A percentile compares a stretch with the other conserved stretches of the same genome.
These are phyloP conservation scores for Diaphora mendica DNA, from an alignment of 2,888 invertebrate species.

Conservation along the genomic window DNA sequence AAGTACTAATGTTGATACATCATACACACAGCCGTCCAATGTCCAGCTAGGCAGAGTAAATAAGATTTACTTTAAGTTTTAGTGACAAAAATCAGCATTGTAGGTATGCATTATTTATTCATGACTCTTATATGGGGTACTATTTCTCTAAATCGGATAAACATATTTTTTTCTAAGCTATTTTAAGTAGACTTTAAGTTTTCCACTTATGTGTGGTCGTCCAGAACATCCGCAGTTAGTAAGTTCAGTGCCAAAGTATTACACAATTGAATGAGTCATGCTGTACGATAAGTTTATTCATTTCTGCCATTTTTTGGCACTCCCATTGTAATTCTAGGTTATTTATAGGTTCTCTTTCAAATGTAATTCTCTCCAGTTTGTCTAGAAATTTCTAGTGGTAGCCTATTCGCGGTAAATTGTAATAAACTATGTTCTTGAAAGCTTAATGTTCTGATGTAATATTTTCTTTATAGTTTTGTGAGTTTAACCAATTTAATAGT, in stretches of 20 bases:
- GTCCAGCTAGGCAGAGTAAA: too few relatives aligned
- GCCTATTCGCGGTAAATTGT: neutral
- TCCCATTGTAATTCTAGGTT: slow-evolving; percentile 4
- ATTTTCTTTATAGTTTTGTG: neutral
- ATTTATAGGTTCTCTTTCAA: neutral
- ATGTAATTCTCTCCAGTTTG: neutral
- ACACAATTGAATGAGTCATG: slow-evolving; percentile 7
- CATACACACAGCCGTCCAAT: too few relatives aligned
- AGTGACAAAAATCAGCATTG: too few relatives aligned
- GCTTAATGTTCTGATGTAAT: neutral
- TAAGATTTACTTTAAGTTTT: too few relatives aligned
- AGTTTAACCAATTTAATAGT: neutral
- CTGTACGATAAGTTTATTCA: slow-evolving; percentile 9
- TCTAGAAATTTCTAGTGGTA: neutral
- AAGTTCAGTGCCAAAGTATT: neutral
- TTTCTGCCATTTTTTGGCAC: slow-evolving; percentile 13
- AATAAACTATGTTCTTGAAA: neutral
- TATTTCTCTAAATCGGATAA: too few relatives aligned
- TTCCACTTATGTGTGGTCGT: neutral
- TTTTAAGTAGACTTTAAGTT: neutral
- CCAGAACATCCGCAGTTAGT: neutral
- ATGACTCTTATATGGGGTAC: too few relatives aligned
- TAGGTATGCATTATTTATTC: too few relatives aligned
- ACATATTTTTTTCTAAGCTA: neutral
- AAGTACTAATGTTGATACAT: too few relatives aligned